A percentile compares a stretch with the other conserved stretches of the same genome.
phyloP scores from a whole-genome alignment of 1,140 invertebrate species.

The Melitaea cinxia region DNA sequence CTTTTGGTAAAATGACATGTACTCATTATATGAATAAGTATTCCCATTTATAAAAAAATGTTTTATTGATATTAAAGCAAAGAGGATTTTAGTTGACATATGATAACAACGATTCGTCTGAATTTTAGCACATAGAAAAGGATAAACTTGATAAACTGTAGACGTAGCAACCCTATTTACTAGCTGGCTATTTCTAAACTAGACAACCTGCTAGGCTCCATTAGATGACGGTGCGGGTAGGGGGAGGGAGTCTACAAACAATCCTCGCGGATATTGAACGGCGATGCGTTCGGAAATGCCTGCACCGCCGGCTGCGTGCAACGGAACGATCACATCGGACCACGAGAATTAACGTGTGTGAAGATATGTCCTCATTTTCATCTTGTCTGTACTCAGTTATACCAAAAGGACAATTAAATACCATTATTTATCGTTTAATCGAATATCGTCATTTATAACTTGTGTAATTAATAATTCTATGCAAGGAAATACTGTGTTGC shows the following conservation, averaged over 20 bases:
- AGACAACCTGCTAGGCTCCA: constrained; percentile 65
- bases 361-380: constrained; percentile 71
- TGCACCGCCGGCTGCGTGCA: constrained; percentile 67
- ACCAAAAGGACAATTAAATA: constrained; percentile 41
- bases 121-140: background rate
- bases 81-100: no score
- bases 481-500: no score
- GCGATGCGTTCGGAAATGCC: constrained; percentile 75
- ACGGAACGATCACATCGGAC: constrained; percentile 56
- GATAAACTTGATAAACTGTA: background rate
- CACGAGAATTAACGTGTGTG: constrained; percentile 60
- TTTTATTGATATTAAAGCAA: no score
- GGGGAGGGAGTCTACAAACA: constrained; percentile 62
- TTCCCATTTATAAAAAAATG: no score
- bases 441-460: constrained; percentile 18
- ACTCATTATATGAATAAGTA: no score
- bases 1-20: no score
- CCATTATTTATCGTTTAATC: constrained; percentile 19
- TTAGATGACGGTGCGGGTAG: constrained; percentile 48
- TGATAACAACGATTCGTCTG: background rate
- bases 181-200: constrained; percentile 63
- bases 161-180: constrained; percentile 30
- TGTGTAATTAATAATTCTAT: background rate
- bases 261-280: constrained; percentile 77
- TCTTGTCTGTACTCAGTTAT: constrained; percentile 63